Evolutionary conservation across 2,113 vertebrate species (phyloP).

Genomic region (Vulpes lagopus): DNA sequence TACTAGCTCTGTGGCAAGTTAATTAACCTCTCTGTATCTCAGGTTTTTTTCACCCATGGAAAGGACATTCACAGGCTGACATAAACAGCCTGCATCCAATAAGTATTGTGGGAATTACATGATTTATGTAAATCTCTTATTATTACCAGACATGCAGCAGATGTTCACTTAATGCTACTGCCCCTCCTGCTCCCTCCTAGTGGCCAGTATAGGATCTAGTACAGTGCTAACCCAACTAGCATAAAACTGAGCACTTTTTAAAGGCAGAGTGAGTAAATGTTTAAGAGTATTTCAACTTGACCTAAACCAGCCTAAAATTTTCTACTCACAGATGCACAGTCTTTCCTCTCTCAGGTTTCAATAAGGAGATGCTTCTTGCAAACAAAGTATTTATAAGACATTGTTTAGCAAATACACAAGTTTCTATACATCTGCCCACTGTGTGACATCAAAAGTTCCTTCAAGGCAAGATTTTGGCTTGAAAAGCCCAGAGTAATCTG

Average conservation of each 20-base stretch:
- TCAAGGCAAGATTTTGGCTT: slow-evolving; percentile 42
- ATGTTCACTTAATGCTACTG: neutral
- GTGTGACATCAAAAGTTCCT: slow-evolving; percentile 38
- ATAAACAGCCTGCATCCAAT: neutral
- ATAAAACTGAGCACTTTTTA: neutral
- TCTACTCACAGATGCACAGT: neutral
- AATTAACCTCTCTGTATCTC: slow-evolving; percentile 5
- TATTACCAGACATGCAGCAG: neutral
- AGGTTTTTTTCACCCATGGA: neutral
- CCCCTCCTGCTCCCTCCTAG: neutral
- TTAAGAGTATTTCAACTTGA: neutral
- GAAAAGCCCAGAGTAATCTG: neutral
- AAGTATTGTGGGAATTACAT: slow-evolving; percentile 25
- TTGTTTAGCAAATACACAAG: neutral
- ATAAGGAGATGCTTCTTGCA: slow-evolving; percentile 39
- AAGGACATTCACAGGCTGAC: neutral
- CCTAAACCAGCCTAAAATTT: neutral
- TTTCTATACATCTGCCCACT: neutral
- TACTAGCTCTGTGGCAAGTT: neutral
- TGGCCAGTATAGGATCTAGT: neutral
- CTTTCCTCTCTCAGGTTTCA: neutral
- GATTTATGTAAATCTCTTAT: slow-evolving; percentile 33
- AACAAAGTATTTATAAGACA: slow-evolving; percentile 25
- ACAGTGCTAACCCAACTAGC: neutral
- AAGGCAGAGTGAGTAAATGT: neutral